These are phyloP conservation scores for Pheucticus melanocephalus DNA, from an alignment of 2,113 vertebrate species.

Conservation along the genomic window DNA sequence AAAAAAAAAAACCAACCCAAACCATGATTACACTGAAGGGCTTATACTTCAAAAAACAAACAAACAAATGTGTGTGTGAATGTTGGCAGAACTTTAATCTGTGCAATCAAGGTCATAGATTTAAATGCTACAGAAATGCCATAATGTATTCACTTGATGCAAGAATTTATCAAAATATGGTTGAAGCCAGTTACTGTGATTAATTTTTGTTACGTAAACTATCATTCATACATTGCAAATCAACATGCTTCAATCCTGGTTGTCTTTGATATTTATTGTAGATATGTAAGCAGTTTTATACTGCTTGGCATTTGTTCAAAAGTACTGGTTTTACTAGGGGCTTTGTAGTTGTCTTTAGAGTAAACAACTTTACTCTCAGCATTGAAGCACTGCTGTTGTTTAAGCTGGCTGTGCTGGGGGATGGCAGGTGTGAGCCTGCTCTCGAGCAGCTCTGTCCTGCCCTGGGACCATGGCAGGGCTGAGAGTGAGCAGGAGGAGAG, in stretches of 20 bases:
- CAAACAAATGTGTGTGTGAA: not conserved
- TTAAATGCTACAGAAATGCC: not conserved
- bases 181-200: not conserved
- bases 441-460: accelerated
- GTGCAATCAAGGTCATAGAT: not conserved
- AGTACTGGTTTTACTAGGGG: not conserved
- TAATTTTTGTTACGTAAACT: slow-evolving; percentile 12
- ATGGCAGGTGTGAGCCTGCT: accelerated
- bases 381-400: not conserved
- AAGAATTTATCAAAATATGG: not conserved
- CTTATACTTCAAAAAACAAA: not conserved
- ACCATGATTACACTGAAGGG: not conserved
- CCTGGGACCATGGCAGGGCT: not conserved
- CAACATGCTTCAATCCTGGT: not conserved
- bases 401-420: not conserved
- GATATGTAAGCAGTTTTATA: not conserved
- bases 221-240: not conserved
- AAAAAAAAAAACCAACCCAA: not conserved
- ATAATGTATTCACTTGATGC: not conserved
- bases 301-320: not conserved
- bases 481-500: not conserved
- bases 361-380: not conserved
- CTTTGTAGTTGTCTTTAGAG: not conserved
- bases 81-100: not conserved
- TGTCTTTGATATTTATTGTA: not conserved